These are phyloP conservation scores for Selenia dentaria DNA, from an alignment of 2,888 invertebrate species.

Conservation along the genomic window DNA sequence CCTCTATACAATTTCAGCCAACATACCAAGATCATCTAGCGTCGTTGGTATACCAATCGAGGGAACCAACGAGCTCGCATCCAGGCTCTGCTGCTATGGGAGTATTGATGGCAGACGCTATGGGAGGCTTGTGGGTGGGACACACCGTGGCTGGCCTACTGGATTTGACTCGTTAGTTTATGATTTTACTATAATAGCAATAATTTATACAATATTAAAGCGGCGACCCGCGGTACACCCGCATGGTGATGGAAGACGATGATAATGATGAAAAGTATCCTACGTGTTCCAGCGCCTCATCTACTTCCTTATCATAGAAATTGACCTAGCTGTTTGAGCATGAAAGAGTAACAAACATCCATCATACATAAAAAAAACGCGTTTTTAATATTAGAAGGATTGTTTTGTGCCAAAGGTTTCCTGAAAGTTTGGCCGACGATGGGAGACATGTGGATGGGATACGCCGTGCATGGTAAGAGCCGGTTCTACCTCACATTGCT, in stretches of 20 bases:
- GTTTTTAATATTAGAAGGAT: no score
- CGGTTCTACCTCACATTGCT: no score
- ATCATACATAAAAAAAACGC: no score
- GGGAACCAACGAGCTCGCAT: not conserved
- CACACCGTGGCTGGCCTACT: constrained; percentile 95
- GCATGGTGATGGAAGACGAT: no score
- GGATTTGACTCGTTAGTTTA: constrained; percentile 55
- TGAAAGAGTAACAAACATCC: no score
- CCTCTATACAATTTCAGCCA: constrained; percentile 28
- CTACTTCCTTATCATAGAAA: no score
- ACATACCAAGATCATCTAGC: constrained; percentile 47
- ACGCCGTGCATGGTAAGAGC: constrained; percentile 95
- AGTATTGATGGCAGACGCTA: constrained; percentile 81
- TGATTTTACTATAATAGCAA: not conserved
- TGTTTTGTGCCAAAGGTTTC: no score
- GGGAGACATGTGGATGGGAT: constrained; percentile 93
- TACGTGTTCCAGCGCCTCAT: no score
- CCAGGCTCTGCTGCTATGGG: constrained; percentile 42
- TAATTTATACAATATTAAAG: no score
- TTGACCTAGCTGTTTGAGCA: no score
- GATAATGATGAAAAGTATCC: no score
- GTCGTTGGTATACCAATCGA: constrained; percentile 42
- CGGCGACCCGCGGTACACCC: no score
- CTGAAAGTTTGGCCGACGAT: constrained; percentile 87
- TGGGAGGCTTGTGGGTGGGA: constrained; percentile 92